Base-by-base conservation (phyloP, 2,113 vertebrate genomes). In the Aspiorhynchus laticeps region DNA sequence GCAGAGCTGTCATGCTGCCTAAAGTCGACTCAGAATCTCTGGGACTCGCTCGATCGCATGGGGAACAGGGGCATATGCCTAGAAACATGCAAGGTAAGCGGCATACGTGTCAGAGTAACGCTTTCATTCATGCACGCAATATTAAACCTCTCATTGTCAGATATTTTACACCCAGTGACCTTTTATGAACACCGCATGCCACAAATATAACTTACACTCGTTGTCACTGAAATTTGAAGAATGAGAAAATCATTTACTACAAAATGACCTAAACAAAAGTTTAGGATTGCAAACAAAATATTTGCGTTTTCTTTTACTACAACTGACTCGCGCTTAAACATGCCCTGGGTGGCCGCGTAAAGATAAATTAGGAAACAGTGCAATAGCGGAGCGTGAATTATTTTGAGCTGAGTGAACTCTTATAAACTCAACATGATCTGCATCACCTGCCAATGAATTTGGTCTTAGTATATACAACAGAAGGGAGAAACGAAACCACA, bases 41-140 rank as follows among this genome's bases (percentile, higher is more conserved):
- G 90, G 97, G 97, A 96, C 95, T 98, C 93, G 93, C 95, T 93
- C 96, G 97, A 91, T 96, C 97, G 96, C 97, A 98, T 97, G 98
- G 97, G 92, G 98, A 97, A 93, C 97, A 97, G 91, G 95, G 97
- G 89, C 98, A 96, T 94, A 97, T 97, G 98, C 96, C 97, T 92
- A 96, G 96, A 93, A 98, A 96, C 93, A 97, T 99, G 97, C 98
- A 99, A 97, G 98, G 98, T 99, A 96, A 96, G 97, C 87, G 26
- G 56, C 28, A 56, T 56, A 48, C 38, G 46, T 6, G 46, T 59
- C 77, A 53, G 48, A 21, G 8, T 43, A 41, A 73, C 26, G 67
- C 33, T 8, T 67, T 69, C 41, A 71, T 69, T 71, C 36, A 43
- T 28, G 24, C 69, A n/a, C 71, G 24, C 38, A 38, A 80, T 80